A percentile compares a stretch with the other conserved stretches of the same genome.
phyloP scores from a whole-genome alignment of 2,113 vertebrate species.

The Chaetorhynchus papuensis region DNA sequence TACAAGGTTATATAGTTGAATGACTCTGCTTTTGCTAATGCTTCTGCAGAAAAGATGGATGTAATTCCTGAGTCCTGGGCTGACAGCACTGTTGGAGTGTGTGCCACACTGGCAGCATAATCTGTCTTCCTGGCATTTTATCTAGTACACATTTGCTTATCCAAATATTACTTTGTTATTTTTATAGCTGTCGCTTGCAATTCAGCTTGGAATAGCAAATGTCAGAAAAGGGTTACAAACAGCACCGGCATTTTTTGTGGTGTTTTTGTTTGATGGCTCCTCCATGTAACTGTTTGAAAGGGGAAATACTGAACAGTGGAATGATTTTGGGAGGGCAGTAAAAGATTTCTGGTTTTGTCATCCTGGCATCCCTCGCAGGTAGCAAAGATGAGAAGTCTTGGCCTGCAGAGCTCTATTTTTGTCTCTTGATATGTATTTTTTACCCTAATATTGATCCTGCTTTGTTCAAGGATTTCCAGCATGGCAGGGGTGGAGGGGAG shows the following conservation, averaged over 20 bases:
- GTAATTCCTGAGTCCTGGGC: background rate
- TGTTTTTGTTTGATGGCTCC: background rate
- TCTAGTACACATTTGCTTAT: background rate
- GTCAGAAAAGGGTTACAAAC: background rate
- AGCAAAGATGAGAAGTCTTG: background rate
- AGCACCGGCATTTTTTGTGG: background rate
- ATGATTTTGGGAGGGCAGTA: background rate
- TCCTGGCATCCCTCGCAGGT: background rate
- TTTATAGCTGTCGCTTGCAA: background rate
- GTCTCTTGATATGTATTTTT: background rate
- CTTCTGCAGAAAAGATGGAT: background rate
- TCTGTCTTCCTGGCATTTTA: background rate
- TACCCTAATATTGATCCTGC: background rate
- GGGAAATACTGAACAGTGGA: background rate
- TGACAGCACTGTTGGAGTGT: fast-evolving
- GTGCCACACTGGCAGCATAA: background rate
- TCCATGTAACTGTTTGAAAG: background rate
- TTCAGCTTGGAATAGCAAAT: background rate
- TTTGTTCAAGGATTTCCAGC: background rate
- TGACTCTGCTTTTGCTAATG: background rate
- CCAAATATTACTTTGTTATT: background rate
- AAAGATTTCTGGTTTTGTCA: background rate
- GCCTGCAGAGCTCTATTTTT: background rate
- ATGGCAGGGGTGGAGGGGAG: background rate
- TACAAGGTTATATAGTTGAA: background rate